phyloP scores from a whole-genome alignment of 2,888 invertebrate species.

The Elegia similella region DNA sequence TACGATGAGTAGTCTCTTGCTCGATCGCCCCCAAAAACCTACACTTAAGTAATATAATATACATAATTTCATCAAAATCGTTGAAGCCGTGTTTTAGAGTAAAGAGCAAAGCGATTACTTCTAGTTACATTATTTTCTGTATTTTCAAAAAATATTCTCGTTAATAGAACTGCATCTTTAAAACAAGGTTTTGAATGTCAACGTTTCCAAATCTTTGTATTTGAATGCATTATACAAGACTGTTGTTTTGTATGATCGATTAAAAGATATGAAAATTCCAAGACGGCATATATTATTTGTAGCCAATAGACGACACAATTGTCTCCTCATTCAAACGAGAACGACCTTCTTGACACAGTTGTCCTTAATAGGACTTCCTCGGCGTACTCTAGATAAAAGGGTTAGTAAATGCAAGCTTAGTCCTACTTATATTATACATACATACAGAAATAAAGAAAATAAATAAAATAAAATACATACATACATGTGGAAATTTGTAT shows the following conservation, averaged over 20 bases:
- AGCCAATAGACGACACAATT: slow-evolving; percentile 5
- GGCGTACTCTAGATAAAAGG: slow-evolving; percentile 3
- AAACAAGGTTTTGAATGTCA: background rate
- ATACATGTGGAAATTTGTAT: too few species aligned
- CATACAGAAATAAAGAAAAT: too few species aligned
- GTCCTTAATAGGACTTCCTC: slow-evolving; percentile 12
- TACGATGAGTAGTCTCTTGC: too few species aligned
- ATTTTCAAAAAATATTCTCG: too few species aligned
- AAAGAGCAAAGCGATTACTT: too few species aligned
- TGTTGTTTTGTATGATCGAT: background rate
- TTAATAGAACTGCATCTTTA: background rate
- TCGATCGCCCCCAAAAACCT: too few species aligned
- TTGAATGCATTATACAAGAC: background rate
- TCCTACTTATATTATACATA: background rate
- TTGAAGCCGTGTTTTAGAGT: too few species aligned
- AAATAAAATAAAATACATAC: too few species aligned
- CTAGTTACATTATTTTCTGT: too few species aligned
- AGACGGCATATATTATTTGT: background rate
- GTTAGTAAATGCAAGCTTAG: background rate
- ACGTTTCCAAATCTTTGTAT: background rate
- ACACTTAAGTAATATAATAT: too few species aligned
- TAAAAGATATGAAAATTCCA: background rate
- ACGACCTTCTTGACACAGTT: slow-evolving; percentile 11
- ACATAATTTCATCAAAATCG: too few species aligned
- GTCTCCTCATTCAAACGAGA: background rate